These are phyloP conservation scores for Equus quagga DNA, from an alignment of 2,113 vertebrate genomes.

Conservation along the genomic window DNA sequence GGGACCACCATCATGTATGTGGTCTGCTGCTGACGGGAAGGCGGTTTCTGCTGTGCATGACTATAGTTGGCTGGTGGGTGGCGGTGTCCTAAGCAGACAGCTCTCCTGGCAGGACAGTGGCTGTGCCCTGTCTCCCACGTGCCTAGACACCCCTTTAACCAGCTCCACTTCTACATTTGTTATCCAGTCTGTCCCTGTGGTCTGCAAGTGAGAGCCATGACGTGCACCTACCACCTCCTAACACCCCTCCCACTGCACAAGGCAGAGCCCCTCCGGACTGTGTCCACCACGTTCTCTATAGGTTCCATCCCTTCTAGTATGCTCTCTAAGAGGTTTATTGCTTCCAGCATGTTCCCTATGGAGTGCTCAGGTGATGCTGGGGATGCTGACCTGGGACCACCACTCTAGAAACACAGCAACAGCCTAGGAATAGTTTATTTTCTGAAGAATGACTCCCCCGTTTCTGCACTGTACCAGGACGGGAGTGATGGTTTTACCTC, in stretches of 20 bases:
- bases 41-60: no score
- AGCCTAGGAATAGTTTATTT: accelerated
- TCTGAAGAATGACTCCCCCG: background rate
- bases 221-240: background rate
- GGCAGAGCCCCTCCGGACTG: background rate
- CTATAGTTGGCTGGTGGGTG: background rate
- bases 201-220: background rate
- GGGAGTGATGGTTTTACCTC: background rate
- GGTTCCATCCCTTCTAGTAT: background rate
- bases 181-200: background rate
- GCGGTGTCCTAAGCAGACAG: background rate
- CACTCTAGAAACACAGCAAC: background rate
- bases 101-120: no score
- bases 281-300: background rate
- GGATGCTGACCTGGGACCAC: background rate
- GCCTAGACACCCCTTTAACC: no score
- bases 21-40: no score
- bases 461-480: accelerated
- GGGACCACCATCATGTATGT: no score
- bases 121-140: background rate
- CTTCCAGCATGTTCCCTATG: background rate
- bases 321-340: background rate
- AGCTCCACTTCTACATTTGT: background rate
- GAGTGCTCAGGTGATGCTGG: accelerated
- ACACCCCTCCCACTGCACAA: background rate